Percentiles rank a stretch among this genome's conserved stretches.
These are phyloP conservation scores for Gambusia affinis DNA, from an alignment of 2,113 vertebrate species.

Conservation along the genomic window DNA sequence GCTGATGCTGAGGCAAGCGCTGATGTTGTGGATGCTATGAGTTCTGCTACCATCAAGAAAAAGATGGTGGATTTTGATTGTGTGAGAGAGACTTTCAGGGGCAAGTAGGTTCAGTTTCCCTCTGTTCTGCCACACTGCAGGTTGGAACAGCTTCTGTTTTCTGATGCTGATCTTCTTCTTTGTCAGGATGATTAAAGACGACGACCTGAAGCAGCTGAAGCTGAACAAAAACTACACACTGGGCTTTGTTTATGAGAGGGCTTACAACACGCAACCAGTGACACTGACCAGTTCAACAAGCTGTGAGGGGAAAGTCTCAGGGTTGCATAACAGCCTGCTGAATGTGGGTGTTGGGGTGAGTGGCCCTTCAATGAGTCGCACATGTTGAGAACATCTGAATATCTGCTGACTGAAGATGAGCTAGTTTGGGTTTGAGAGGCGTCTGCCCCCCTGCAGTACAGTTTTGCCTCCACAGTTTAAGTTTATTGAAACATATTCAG, in stretches of 20 bases:
- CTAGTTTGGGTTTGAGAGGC: rapidly evolving
- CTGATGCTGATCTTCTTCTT: not conserved
- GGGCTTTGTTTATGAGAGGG: not conserved
- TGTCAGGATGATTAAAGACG: not conserved
- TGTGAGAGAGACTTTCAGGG: too few species aligned
- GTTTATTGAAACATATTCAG: too few species aligned
- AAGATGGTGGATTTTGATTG: too few species aligned
- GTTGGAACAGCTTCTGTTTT: too few species aligned
- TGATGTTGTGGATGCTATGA: too few species aligned
- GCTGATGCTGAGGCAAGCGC: too few species aligned
- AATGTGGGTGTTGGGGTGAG: slow-evolving; percentile 10
- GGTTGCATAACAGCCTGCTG: not conserved
- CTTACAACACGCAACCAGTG: slow-evolving; percentile 5
- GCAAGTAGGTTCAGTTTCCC: too few species aligned
- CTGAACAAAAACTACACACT: not conserved
- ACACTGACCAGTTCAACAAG: not conserved
- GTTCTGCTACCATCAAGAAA: too few species aligned
- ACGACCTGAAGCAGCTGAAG: not conserved
- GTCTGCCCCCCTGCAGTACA: too few species aligned
- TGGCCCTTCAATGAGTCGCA: not conserved
- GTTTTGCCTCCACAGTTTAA: too few species aligned
- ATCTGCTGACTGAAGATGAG: too few species aligned
- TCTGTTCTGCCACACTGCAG: too few species aligned
- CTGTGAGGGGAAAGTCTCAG: not conserved
- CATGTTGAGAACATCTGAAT: not conserved